phyloP scores from a whole-genome alignment of 2,888 invertebrate genomes.

The Diarsia dahlii region DNA sequence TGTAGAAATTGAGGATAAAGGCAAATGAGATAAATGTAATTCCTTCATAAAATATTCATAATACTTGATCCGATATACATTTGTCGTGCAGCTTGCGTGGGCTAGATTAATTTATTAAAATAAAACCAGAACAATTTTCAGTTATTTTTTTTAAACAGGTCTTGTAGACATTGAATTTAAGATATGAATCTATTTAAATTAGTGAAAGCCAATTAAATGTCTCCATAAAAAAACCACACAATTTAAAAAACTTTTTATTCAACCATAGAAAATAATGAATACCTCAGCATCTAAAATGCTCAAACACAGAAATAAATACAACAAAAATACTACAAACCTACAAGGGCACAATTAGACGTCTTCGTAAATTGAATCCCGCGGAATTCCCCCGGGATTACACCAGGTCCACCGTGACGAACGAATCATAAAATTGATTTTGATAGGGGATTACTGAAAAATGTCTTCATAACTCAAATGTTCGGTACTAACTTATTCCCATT shows the following conservation, averaged over 20 bases:
- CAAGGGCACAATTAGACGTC: constrained; percentile 63
- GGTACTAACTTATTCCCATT: not conserved
- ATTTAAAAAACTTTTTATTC: too few species aligned
- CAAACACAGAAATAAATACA: not conserved
- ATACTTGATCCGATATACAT: not conserved
- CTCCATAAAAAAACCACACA: not conserved
- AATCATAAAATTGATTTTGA: constrained; percentile 68
- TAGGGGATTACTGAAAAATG: constrained; percentile 46
- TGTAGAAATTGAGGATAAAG: constrained; percentile 14
- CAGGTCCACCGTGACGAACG: constrained; percentile 45
- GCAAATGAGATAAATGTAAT: not conserved
- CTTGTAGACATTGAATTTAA: not conserved
- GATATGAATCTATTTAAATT: not conserved
- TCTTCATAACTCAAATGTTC: not conserved
- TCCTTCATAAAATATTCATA: not conserved
- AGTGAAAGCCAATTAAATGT: not conserved
- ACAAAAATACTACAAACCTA: constrained; percentile 33
- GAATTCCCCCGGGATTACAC: constrained; percentile 60
- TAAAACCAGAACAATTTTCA: accelerated
- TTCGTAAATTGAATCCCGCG: constrained; percentile 59
- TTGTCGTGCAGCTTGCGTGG: not conserved
- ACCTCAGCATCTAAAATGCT: too few species aligned
- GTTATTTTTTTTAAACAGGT: too few species aligned
- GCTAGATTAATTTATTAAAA: not conserved
- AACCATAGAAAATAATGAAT: not conserved